Conservation (phyloP, 2,888 invertebrate species). For the Limnephilus auricula region DNA sequence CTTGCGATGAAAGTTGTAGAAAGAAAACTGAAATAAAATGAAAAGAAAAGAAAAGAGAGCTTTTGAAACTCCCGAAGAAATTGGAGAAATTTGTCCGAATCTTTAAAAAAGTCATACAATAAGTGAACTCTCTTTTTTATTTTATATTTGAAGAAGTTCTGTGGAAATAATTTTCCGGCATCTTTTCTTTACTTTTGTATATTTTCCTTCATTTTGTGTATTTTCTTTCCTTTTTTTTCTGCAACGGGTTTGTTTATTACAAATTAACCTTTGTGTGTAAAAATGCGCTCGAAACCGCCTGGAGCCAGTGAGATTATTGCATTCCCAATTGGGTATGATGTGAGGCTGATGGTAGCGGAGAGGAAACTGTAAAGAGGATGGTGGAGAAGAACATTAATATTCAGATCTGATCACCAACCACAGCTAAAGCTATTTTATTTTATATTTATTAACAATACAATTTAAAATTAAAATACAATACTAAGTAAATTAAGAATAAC, state of each 20-base stretch:
- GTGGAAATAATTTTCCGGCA: not conserved
- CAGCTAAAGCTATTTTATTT: no score
- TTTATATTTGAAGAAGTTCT: not conserved
- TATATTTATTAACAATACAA: no score
- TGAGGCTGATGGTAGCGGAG: no score
- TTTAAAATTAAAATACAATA: no score
- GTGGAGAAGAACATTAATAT: no score
- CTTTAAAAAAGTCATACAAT: not conserved
- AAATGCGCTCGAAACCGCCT: no score
- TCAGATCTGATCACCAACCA: no score
- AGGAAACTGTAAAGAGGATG: no score
- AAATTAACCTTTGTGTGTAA: not conserved
- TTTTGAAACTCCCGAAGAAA: not conserved
- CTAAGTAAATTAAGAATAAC: no score
- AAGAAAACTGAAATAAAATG: not conserved
- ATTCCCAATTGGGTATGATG: no score
- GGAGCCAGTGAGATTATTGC: no score
- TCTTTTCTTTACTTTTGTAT: not conserved
- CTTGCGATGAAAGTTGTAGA: not conserved
- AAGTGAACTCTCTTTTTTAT: not conserved
- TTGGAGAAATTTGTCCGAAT: not conserved
- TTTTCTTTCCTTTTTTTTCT: not conserved
- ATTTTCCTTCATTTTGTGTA: no score
- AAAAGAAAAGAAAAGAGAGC: not conserved
- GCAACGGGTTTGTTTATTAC: not conserved